Evolutionary conservation across 2,888 invertebrate genomes (phyloP).

Genomic region (Eupelmus urozonus): DNA sequence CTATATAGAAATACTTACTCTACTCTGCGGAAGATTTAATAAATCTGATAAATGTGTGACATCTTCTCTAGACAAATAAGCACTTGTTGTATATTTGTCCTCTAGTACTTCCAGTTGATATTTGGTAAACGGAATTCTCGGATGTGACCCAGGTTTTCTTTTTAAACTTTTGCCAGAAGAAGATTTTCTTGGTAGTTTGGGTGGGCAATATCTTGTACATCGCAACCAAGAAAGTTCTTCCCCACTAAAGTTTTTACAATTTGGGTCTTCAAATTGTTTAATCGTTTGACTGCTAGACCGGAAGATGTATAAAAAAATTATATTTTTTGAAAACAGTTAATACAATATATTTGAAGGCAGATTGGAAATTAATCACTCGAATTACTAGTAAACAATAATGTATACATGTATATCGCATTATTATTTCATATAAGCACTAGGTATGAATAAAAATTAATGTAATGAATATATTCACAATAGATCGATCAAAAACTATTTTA

Average conservation of each 20-base stretch:
- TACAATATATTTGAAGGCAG: not conserved
- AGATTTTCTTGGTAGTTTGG: slow-evolving; percentile 83
- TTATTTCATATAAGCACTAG: not conserved
- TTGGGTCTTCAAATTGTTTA: not conserved
- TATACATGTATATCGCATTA: not conserved
- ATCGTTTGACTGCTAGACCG: not conserved
- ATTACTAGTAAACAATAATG: not conserved
- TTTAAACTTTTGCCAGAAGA: slow-evolving; percentile 63
- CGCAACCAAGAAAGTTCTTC: slow-evolving; percentile 80
- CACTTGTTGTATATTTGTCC: slow-evolving; percentile 83
- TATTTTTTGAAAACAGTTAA: not conserved
- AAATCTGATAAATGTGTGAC: slow-evolving; percentile 82
- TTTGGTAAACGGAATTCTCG: slow-evolving; percentile 85
- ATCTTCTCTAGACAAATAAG: slow-evolving; percentile 85
- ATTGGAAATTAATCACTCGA: not conserved
- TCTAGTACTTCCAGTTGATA: slow-evolving; percentile 84
- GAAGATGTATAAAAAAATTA: not conserved
- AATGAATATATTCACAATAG: slow-evolving; percentile 1
- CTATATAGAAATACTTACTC: slow-evolving; percentile 78
- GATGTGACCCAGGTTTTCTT: slow-evolving; percentile 71
- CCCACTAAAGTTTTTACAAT: not conserved
- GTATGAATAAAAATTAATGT: no score
- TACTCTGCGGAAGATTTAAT: slow-evolving; percentile 83
- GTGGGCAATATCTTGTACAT: slow-evolving; percentile 86
- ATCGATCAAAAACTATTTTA: not conserved